These are phyloP conservation scores for Platichthys stellatus DNA, from an alignment of 2,113 vertebrate genomes.

Conservation along the genomic window DNA sequence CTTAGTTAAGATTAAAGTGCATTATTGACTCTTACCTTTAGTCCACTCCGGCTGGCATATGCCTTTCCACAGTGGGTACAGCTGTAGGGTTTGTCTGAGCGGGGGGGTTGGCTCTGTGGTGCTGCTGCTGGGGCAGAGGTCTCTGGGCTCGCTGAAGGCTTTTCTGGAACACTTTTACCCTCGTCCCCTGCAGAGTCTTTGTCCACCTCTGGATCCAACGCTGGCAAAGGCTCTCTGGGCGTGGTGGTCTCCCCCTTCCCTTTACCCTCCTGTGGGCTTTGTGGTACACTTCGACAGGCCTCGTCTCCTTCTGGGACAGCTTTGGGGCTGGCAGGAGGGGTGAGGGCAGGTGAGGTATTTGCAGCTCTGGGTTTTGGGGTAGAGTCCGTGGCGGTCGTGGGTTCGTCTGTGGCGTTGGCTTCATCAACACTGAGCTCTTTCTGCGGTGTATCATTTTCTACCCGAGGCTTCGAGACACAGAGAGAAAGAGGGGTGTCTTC, in stretches of 20 bases:
- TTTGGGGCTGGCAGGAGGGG: slow-evolving; percentile 67
- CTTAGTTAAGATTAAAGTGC: too few species aligned
- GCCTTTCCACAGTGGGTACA: slow-evolving; percentile 83
- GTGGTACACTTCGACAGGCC: slow-evolving; percentile 25
- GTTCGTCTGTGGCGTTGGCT: slow-evolving; percentile 29
- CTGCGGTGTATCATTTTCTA: slow-evolving; percentile 28
- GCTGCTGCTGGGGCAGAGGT: slow-evolving; percentile 37
- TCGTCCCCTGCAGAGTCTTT: slow-evolving; percentile 49
- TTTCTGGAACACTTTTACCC: slow-evolving; percentile 30
- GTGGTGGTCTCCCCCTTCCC: slow-evolving; percentile 40
- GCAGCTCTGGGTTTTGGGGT: slow-evolving; percentile 45
- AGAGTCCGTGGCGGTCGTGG: slow-evolving; percentile 69
- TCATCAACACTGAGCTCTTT: slow-evolving; percentile 6
- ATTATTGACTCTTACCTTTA: slow-evolving; percentile 73
- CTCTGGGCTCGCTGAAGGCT: slow-evolving; percentile 55
- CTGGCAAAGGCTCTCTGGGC: slow-evolving; percentile 39
- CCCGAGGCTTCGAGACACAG: slow-evolving; percentile 66
- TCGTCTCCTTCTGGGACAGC: slow-evolving; percentile 23
- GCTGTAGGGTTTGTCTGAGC: slow-evolving; percentile 83
- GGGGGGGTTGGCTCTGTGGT: slow-evolving; percentile 52
- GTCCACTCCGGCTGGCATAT: slow-evolving; percentile 83
- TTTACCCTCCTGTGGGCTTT: slow-evolving; percentile 41
- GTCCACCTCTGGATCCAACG: slow-evolving; percentile 65
- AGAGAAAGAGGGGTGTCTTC: slow-evolving; percentile 78
- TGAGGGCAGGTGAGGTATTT: slow-evolving; percentile 51